Evolutionary conservation across 2,797 vertebrate genomes (phyloP).

Genomic region (Coilia nasus): DNA sequence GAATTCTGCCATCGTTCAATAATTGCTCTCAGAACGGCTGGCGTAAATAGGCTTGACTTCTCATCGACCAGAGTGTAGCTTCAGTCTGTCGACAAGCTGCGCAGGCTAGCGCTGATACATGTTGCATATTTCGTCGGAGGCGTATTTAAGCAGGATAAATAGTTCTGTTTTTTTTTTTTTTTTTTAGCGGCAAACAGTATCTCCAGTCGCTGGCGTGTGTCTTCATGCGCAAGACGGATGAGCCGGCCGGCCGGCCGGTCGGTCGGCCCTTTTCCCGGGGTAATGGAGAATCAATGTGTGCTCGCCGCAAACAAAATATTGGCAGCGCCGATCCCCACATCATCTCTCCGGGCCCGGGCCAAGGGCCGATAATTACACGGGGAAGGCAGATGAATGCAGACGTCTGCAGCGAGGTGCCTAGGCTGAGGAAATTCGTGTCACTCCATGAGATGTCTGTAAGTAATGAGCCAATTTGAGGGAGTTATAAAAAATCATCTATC

Average conservation of each 20-base stretch:
- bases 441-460: slow-evolving; percentile 49
- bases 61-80: neutral
- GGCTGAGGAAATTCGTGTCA: slow-evolving; percentile 53
- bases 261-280: slow-evolving; percentile 30
- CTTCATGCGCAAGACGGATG: slow-evolving; percentile 50
- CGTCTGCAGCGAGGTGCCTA: slow-evolving; percentile 59
- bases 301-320: slow-evolving; percentile 59
- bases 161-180: neutral
- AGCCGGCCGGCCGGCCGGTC: neutral
- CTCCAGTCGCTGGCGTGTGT: slow-evolving; percentile 33
- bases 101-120: neutral
- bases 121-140: neutral
- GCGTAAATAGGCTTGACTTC: slow-evolving; percentile 4
- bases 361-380: slow-evolving; percentile 63
- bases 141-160: slow-evolving; percentile 21
- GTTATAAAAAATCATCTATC: slow-evolving; percentile 71
- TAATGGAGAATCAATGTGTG: slow-evolving; percentile 62
- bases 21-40: neutral
- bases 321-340: slow-evolving; percentile 54
- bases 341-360: slow-evolving; percentile 55
- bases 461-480: slow-evolving; percentile 70
- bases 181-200: neutral
- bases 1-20: slow-evolving; percentile 14
- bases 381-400: slow-evolving; percentile 67
- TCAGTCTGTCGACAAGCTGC: neutral